A percentile compares a stretch with the other conserved stretches of the same genome.
Evolutionary conservation across 2,113 vertebrate genomes (phyloP).

Genomic region (Leptocoma aspasia): DNA sequence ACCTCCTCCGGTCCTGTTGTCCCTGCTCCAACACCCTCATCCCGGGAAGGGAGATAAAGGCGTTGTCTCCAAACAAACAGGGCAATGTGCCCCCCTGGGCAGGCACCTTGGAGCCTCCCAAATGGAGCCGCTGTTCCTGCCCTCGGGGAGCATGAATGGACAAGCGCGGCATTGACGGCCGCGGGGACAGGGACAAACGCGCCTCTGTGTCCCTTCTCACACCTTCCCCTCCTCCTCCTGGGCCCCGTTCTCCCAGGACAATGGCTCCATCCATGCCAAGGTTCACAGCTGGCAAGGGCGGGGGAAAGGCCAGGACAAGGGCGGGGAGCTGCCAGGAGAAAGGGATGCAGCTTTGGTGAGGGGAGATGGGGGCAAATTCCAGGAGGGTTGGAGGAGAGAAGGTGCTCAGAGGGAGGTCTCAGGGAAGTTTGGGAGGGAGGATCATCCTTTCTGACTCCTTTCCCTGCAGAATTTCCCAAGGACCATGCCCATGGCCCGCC

Average conservation of each 20-base stretch:
- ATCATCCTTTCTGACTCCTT: neutral
- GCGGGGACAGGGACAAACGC: constrained; percentile 70
- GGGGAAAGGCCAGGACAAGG: constrained; percentile 17
- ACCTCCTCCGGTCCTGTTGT: neutral
- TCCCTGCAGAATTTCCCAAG: neutral
- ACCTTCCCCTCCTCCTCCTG: constrained; percentile 69
- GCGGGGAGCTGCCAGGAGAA: neutral
- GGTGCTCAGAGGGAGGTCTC: neutral
- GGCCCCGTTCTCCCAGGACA: constrained; percentile 57
- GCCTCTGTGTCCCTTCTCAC: constrained; percentile 72
- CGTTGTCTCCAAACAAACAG: constrained; percentile 61
- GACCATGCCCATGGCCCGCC: rapidly evolving
- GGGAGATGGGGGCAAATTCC: neutral
- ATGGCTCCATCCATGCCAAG: constrained; percentile 76
- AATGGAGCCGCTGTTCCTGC: constrained; percentile 73
- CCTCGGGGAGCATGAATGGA: constrained; percentile 79
- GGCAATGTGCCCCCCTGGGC: constrained; percentile 61
- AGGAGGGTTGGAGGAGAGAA: neutral
- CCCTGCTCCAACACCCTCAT: neutral
- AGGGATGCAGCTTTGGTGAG: neutral
- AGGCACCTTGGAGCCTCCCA: constrained; percentile 60
- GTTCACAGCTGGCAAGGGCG: constrained; percentile 76
- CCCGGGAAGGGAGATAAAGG: neutral
- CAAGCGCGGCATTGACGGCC: constrained; percentile 78
- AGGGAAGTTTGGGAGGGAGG: neutral